Evolutionary conservation across 2,797 vertebrate species (phyloP).

Genomic region (Huso huso): DNA sequence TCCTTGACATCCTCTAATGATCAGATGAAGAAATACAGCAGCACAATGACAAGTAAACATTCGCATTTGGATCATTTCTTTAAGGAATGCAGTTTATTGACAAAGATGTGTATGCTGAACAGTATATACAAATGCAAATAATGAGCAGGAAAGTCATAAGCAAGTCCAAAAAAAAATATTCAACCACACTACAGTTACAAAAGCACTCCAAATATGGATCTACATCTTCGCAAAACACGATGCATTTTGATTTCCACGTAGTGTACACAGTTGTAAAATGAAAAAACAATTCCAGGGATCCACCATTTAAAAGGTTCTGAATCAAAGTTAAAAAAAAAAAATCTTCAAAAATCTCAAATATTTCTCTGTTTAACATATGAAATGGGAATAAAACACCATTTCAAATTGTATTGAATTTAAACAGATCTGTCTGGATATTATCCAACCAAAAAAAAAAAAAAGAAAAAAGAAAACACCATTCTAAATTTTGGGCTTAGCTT

Average conservation of each 20-base stretch:
- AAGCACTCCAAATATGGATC: constrained; percentile 30
- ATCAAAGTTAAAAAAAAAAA: no score
- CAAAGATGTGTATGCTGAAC: constrained; percentile 72
- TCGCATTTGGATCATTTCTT: constrained; percentile 33
- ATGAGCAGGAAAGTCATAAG: constrained; percentile 34
- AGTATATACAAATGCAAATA: constrained; percentile 66
- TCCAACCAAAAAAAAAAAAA: no score
- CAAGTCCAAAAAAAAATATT: constrained; percentile 34
- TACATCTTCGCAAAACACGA: constrained; percentile 29
- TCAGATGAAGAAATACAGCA: constrained; percentile 28
- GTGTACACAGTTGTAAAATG: constrained; percentile 25
- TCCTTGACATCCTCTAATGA: constrained; percentile 22
- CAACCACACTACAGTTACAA: constrained; percentile 33
- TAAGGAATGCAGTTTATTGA: constrained; percentile 85
- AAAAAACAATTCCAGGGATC: no score
- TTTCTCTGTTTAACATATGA: no score
- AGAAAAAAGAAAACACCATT: no score
- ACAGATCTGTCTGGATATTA: no score
- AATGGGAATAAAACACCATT: no score
- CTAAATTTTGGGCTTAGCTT: no score
- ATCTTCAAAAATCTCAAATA: no score
- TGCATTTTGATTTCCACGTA: constrained; percentile 28
- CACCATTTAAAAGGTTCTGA: no score
- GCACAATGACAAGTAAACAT: constrained; percentile 36
- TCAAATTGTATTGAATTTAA: no score